Conservation (phyloP, 2,797 vertebrate genomes). For the Nothura maculosa region DNA sequence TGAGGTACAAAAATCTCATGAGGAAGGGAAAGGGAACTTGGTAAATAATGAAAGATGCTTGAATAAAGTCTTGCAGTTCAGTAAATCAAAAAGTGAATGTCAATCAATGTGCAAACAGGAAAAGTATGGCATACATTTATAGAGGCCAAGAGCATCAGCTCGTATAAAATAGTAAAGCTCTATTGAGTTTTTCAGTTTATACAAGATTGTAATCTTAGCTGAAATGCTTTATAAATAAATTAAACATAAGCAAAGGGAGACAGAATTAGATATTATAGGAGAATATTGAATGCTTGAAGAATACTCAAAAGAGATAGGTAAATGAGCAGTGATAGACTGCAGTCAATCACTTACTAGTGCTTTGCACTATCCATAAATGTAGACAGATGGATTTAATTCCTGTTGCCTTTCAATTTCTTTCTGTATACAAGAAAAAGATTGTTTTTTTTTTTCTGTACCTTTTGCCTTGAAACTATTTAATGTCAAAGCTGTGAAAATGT, state of each 20-base stretch:
- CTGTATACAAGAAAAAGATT: neutral
- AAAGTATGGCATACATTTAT: neutral
- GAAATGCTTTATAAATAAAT: neutral
- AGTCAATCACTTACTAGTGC: neutral
- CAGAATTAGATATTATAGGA: neutral
- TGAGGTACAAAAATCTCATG: neutral
- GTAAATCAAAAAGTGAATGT: neutral
- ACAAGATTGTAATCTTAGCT: neutral
- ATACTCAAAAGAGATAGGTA: neutral
- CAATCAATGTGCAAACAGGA: neutral
- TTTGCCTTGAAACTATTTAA: neutral
- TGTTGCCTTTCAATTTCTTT: neutral
- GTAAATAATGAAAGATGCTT: neutral
- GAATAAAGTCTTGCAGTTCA: neutral
- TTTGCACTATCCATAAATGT: neutral
- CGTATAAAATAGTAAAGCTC: neutral
- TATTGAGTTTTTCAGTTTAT: neutral
- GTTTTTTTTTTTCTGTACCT: neutral
- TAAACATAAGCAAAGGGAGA: neutral
- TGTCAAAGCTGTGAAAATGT: neutral
- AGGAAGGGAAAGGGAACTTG: neutral
- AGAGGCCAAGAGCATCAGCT: neutral
- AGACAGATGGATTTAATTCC: neutral
- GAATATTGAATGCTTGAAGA: fast-evolving
- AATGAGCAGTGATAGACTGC: neutral